Evolutionary conservation across 2,888 invertebrate genomes (phyloP).

Genomic region (Metalampra italica): DNA sequence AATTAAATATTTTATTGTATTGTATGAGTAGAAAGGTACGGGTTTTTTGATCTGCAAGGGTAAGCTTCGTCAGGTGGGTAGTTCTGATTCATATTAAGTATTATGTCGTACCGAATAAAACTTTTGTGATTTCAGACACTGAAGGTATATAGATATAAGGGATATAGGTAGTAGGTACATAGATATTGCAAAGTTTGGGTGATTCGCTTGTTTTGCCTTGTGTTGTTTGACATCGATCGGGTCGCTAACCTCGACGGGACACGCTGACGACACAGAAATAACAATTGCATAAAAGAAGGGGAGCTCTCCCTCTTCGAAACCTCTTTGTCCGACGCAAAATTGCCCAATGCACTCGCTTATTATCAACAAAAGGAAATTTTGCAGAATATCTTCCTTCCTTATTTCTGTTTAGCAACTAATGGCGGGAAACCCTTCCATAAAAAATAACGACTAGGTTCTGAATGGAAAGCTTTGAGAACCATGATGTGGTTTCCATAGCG

Average conservation of each 20-base stretch:
- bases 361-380: constrained; percentile 38
- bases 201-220: not conserved
- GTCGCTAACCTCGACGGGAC: constrained; percentile 16
- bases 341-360: constrained; percentile 47
- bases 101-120: too few relatives aligned
- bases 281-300: constrained; percentile 59
- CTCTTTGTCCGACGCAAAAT: constrained; percentile 48
- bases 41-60: too few relatives aligned
- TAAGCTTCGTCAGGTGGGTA: too few relatives aligned
- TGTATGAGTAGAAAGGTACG: too few relatives aligned
- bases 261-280: constrained; percentile 55
- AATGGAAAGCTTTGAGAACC: constrained; percentile 23
- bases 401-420: constrained; percentile 39
- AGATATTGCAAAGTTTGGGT: constrained; percentile 20
- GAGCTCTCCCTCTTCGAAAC: constrained; percentile 37
- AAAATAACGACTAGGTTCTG: constrained; percentile 29
- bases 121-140: too few relatives aligned
- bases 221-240: constrained; percentile 10
- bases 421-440: constrained; percentile 34
- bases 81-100: too few relatives aligned
- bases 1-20: too few relatives aligned
- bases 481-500: constrained; percentile 37
- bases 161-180: too few relatives aligned
- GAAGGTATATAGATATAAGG: too few relatives aligned
- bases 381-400: constrained; percentile 33